Evolutionary conservation across 1,140 invertebrate species (phyloP), one percentile per base, ranked within the genome.

Genomic region (Eurosta solidaginis): DNA sequence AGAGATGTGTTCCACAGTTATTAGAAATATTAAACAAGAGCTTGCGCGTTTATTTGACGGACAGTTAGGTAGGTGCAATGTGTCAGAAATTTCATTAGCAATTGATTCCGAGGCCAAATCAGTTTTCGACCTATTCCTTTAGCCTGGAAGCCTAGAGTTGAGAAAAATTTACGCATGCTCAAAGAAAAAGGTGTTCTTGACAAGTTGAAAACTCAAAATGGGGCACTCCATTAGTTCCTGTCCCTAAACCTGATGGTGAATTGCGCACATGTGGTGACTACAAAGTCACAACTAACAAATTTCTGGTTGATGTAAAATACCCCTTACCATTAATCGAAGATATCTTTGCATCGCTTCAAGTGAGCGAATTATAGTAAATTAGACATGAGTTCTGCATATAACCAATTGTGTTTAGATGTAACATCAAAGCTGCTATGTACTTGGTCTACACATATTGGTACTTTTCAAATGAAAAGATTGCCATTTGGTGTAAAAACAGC

Each of bases 351-450:
- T 36, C 77, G 0, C 77, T 85, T 33, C 81, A 82, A 54, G 82
- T 83, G 83, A 78, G 49, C 17, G 77, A 83, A 52, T 33, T 82
- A 33, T 80, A 79, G 80, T 36, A 89, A 88, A 83, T 76, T 87
- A 63, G 87, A 89, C 80, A 80, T 89, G 22, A 83, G 79, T 1
- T 81, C 85, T 36, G 87, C 87, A 0, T 89, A 88, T 78, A 82
- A 83, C n/a, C 88, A 89, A 81, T 74, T 78, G 10, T 14, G 82
- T 17, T 76, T 83, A 44, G 47, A 77, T 20, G 80, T 81, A 1
- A 81, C 85, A 20, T 84, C 84, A 1, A 81, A 82, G 12, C 59
- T 77, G 10, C 81, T 63, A 75, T 83, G 82, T 1, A 78, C 83
- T 6, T 78, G 78, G 42, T 82, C 42, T 27, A 83, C 82, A 22